A percentile compares a stretch with the other conserved stretches of the same genome.
These are phyloP conservation scores for Tetramorium parvispinum DNA, from an alignment of 1,140 invertebrate genomes.

Conservation along the genomic window DNA sequence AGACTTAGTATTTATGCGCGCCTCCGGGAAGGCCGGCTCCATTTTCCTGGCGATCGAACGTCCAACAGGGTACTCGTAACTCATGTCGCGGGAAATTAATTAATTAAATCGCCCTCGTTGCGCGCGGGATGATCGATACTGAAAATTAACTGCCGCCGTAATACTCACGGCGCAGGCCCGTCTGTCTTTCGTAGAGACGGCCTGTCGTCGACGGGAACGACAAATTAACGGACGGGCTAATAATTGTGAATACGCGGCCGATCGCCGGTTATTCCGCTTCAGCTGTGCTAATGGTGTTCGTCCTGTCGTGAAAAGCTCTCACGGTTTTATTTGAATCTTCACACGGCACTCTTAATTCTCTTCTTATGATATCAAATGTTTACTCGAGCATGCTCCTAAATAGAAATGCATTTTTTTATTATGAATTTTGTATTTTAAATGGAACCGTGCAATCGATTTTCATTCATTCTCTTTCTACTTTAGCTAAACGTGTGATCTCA, in stretches of 20 bases:
- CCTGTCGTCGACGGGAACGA: conserved; percentile 26
- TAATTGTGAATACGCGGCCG: conserved; percentile 47
- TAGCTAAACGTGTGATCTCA: neutral
- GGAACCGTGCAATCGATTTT: neutral
- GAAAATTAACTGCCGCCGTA: conserved; percentile 61
- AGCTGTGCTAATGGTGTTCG: neutral
- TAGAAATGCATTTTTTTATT: neutral
- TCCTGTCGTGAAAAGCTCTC: neutral
- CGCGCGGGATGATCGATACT: conserved; percentile 64
- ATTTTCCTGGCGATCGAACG: conserved; percentile 67
- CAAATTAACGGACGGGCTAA: conserved; percentile 49
- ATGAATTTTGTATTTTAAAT: neutral
- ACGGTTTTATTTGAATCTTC: neutral
- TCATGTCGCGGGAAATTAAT: conserved; percentile 67
- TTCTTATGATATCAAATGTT: neutral
- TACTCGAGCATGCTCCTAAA: neutral
- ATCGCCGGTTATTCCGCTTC: conserved; percentile 19
- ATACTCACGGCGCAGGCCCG: conserved; percentile 55
- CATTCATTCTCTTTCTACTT: neutral
- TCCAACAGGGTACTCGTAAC: conserved; percentile 61
- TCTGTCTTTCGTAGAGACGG: conserved; percentile 41
- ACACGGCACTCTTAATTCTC: neutral
- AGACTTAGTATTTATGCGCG: conserved; percentile 36
- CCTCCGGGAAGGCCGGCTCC: conserved; percentile 1
- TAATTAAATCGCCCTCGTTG: conserved; percentile 67